Base-by-base conservation (phyloP, 53 echinoderm and acorn worm species). In the Actinopyga echinites region DNA sequence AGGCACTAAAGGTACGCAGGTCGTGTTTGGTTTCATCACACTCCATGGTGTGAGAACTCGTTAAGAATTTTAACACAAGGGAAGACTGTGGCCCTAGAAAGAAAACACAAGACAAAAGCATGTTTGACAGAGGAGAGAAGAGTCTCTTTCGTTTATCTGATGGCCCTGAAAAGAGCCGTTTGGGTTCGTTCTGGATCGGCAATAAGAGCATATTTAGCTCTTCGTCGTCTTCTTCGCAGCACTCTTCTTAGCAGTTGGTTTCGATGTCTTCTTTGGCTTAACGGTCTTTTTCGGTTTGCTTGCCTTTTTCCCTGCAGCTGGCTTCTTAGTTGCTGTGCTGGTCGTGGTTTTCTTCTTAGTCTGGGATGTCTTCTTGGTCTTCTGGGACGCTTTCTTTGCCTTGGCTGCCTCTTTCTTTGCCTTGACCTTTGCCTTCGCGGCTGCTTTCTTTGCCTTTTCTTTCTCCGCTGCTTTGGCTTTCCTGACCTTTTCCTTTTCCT, bases 111-210 rank as follows among this genome's bases (percentile, higher is more conserved):
- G 37, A 37, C 37, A 37, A 37, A 3, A 37, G 37, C 37, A 37
- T 37, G 37, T 37, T 37, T 37, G 37, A 37, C 37, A 37, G 37
- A 37, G 37, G 37, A 37, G 37, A 37, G 37, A 37, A 37, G 37
- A 3, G 4, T 37, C 37, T 37, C 37, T 37, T 37, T 37, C 37
- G 37, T 37, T 37, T 37, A n/a, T n/a, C n/a, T n/a, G 82, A 65
- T 82, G 82, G 82, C 82, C 65, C 82, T 82, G 52, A 82, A 56
- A 83, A 83, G 83, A 83, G 83, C 83, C 83, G 83, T 83, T 83
- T 56, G 83, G 82, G 49, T 83, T 83, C 19, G 49, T 24, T 26
- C 30, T 21, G 44, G 26, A 4, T 20, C 32, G 43, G 67, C 67
- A 8, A 66, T 4, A 9, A 17, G 67, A 66, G 10, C 62, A 82